phyloP scores from a whole-genome alignment of 2,888 invertebrate species.

The Abrostola tripartita region DNA sequence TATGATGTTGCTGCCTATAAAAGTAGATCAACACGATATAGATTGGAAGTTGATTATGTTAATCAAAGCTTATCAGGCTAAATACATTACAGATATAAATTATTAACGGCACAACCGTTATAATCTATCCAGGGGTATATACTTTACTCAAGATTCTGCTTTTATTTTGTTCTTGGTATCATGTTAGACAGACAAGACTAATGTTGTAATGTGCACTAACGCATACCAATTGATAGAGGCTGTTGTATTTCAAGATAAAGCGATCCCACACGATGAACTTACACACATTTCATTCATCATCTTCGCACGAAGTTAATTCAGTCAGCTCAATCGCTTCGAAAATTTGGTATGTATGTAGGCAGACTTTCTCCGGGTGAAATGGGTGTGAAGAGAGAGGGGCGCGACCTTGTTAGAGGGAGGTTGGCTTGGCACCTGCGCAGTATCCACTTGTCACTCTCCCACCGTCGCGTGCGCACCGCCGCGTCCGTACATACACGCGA shows the following conservation, averaged over 20 bases:
- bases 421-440: constrained; percentile 80
- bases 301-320: constrained; percentile 66
- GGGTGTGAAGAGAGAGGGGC: constrained; percentile 78
- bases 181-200: constrained; percentile 15
- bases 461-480: constrained; percentile 82
- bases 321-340: constrained; percentile 83
- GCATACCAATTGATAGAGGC: constrained; percentile 25
- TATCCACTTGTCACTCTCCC: constrained; percentile 83
- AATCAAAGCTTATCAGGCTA: too few relatives aligned
- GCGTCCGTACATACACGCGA: constrained; percentile 69
- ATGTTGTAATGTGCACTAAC: constrained; percentile 23
- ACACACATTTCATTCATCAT: constrained; percentile 74
- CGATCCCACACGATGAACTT: constrained; percentile 62
- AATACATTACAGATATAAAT: too few relatives aligned
- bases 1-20: too few relatives aligned
- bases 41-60: too few relatives aligned
- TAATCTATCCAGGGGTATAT: too few relatives aligned
- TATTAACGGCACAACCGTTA: too few relatives aligned
- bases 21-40: too few relatives aligned
- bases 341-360: constrained; percentile 88
- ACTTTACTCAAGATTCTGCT: too few relatives aligned
- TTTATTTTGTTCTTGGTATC: neutral
- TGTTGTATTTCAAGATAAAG: constrained; percentile 45
- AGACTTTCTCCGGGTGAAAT: constrained; percentile 87
- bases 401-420: constrained; percentile 88